A percentile compares a stretch with the other conserved stretches of the same genome.
Conservation (phyloP, 2,888 invertebrate species). For the Shargacucullia verbasci region DNA sequence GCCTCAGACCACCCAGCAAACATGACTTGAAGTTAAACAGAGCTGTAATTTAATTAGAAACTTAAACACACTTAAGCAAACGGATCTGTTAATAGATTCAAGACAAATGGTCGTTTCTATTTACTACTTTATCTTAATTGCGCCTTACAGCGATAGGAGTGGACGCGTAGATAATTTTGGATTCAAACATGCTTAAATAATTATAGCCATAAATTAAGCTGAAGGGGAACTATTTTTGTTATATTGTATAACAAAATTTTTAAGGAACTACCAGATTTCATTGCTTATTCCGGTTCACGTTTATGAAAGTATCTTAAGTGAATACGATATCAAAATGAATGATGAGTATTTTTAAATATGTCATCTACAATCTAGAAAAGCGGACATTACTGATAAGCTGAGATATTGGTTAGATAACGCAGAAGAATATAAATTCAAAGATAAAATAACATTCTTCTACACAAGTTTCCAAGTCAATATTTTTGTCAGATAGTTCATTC, state of each 20-base stretch:
- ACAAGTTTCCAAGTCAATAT: too few relatives aligned
- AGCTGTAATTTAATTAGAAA: conserved; percentile 31
- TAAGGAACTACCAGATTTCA: conserved; percentile 9
- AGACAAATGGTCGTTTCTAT: conserved; percentile 36
- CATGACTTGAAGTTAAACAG: conserved; percentile 21
- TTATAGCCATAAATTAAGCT: conserved; percentile 29
- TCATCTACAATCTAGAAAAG: too few relatives aligned
- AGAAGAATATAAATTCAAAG: too few relatives aligned
- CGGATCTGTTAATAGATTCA: conserved; percentile 42
- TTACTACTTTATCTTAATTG: conserved; percentile 40
- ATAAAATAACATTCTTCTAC: too few relatives aligned
- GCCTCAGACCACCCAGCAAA: conserved; percentile 1
- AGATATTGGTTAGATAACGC: too few relatives aligned
- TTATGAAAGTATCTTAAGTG: too few relatives aligned
- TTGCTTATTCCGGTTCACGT: too few relatives aligned
- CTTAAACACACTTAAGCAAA: conserved; percentile 27
- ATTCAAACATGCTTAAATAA: conserved; percentile 16
- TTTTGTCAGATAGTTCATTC: too few relatives aligned
- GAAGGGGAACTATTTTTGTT: conserved; percentile 22
- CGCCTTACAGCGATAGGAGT: conserved; percentile 24
- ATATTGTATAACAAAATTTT: conserved; percentile 9
- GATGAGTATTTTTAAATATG: too few relatives aligned
- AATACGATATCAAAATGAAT: too few relatives aligned
- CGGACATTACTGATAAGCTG: too few relatives aligned
- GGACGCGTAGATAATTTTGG: conserved; percentile 32